Conservation (phyloP, 1,140 invertebrate species). For the Rhynchophorus ferrugineus region DNA sequence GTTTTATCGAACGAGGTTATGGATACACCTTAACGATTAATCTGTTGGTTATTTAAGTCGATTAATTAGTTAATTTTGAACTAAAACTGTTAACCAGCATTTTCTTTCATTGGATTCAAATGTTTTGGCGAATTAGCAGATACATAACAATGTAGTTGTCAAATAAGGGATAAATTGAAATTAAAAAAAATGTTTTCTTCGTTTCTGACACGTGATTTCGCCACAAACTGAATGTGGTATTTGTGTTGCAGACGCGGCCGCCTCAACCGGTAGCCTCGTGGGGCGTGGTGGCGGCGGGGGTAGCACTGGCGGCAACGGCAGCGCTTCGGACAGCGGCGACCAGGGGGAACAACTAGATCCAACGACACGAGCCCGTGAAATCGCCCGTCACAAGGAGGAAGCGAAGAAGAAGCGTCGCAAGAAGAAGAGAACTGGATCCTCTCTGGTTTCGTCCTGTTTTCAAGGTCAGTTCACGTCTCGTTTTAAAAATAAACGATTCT, state of each 20-base stretch:
- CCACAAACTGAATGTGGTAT: conserved; percentile 2
- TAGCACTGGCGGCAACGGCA: conserved; percentile 34
- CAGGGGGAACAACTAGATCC: conserved; percentile 41
- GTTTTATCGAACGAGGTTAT: too few relatives aligned
- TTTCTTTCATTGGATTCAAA: too few relatives aligned
- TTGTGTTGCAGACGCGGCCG: conserved; percentile 26
- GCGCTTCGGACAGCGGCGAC: conserved; percentile 39
- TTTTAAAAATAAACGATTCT: not conserved
- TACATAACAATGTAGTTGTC: too few relatives aligned
- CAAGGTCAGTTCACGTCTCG: conserved; percentile 54
- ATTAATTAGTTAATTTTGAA: too few relatives aligned
- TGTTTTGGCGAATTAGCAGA: too few relatives aligned
- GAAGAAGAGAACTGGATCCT: conserved; percentile 81
- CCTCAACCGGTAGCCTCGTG: conserved; percentile 22
- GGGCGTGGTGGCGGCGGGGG: conserved; percentile 29
- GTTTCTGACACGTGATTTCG: too few relatives aligned
- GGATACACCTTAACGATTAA: too few relatives aligned
- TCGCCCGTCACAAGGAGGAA: conserved; percentile 72
- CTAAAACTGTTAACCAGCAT: too few relatives aligned
- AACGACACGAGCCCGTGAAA: conserved; percentile 47
- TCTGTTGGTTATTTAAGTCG: too few relatives aligned
- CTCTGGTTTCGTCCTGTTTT: conserved; percentile 79
- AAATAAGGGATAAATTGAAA: too few relatives aligned
- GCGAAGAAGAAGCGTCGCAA: conserved; percentile 76
- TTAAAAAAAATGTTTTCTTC: too few relatives aligned